Base-by-base conservation (phyloP, 2,888 invertebrate genomes). In the Cylindroiulus punctatus region DNA sequence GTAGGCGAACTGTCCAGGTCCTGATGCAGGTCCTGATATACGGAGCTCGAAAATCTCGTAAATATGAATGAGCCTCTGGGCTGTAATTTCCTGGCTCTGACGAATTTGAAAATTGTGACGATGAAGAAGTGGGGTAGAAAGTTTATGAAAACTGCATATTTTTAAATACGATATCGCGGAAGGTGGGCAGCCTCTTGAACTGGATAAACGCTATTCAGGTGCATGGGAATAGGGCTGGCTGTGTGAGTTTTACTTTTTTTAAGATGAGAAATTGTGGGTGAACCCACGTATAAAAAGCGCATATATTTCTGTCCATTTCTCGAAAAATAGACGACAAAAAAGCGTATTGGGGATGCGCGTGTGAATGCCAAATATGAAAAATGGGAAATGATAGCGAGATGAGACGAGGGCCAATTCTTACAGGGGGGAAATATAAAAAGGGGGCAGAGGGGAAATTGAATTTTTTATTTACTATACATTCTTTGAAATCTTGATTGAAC, bases 381-480 rank as follows among this genome's bases (percentile, higher is more conserved):
- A 65, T 65, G 65, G 65, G 65, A 65, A 65, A 65, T 65, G 65
- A 65, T 65, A 65, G 65, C 12, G 26, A 65, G 65, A 65, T 65
- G 65, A 65, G 65, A 65, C 65, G 65, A 65, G 65, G 65, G 65
- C 10, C 65, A 65, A 65, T 65, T 65, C 65, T 65, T 65, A 10
- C 26, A 19, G n/a, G 26, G 65, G 65, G 26, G 12, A 65, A 26
- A 26, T 26, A 26, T n/a, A 57, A 57, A 65, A 65, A 65, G 26
- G 65, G 26, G 65, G 26, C 65, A 22, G 65, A 65, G 65, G 65
- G 65, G 65, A 65, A 65, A 65, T 65, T 65, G 65, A 65, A 65
- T 65, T 65, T 65, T 65, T 65, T 65, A 65, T 65, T 65, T 65
- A 65, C 65, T 65, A 65, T 65, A 65, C 65, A 65, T 65, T 65